Percentiles rank a stretch among this genome's conserved stretches.
Evolutionary conservation across 92 coral and sea anemone genomes (phyloP).

Genomic region (Porites rus): DNA sequence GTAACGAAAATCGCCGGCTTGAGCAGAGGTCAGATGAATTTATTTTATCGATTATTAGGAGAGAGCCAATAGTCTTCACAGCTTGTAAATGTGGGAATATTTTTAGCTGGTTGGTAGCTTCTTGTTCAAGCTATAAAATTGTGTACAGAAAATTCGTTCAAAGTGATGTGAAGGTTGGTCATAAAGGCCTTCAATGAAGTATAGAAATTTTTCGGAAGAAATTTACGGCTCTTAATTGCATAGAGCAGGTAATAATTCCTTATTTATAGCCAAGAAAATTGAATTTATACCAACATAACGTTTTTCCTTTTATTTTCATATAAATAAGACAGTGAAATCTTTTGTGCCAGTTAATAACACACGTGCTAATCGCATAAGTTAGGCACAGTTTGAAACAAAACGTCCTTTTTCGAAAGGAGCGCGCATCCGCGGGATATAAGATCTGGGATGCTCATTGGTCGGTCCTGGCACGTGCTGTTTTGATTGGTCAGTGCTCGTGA

Average conservation of each 20-base stretch:
- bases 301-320: neutral
- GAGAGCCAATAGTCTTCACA: neutral
- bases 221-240: neutral
- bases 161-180: neutral
- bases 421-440: neutral
- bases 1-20: no score
- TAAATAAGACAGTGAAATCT: neutral
- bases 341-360: neutral
- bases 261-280: conserved; percentile 10
- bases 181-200: neutral
- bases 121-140: neutral
- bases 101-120: neutral
- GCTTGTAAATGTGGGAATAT: neutral
- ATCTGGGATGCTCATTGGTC: neutral
- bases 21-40: no score
- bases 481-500: neutral
- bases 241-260: neutral
- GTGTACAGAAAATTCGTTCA: neutral
- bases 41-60: neutral
- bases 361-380: neutral
- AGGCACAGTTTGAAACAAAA: neutral
- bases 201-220: neutral
- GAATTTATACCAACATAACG: neutral
- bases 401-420: neutral
- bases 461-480: neutral